These are phyloP conservation scores for Eledona agricola DNA, from an alignment of 2,888 invertebrate species.

Conservation along the genomic window DNA sequence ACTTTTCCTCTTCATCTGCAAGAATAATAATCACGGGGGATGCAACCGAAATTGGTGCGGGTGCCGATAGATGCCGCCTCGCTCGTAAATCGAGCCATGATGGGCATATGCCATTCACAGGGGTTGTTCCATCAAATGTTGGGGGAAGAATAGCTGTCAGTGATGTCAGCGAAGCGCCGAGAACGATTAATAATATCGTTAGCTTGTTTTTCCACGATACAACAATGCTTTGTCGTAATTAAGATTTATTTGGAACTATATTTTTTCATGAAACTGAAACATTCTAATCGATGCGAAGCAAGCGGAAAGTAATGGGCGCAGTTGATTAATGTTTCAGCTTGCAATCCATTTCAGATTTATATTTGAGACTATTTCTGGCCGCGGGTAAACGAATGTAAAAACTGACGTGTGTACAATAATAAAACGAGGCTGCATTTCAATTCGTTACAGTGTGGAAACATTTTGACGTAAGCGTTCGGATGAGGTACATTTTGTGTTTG, in stretches of 20 bases:
- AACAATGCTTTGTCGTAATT: slow-evolving; percentile 32
- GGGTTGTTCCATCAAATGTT: slow-evolving; percentile 28
- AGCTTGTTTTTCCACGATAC: slow-evolving; percentile 35
- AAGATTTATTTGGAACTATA: slow-evolving; percentile 33
- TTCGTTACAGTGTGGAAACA: no score
- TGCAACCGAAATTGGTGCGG: no score
- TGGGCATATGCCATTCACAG: slow-evolving; percentile 42
- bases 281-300: slow-evolving; percentile 17
- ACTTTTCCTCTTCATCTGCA: no score
- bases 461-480: no score
- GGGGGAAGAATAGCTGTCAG: slow-evolving; percentile 38
- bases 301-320: slow-evolving; percentile 14
- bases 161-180: slow-evolving; percentile 14
- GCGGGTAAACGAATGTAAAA: no score
- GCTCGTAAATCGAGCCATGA: slow-evolving; percentile 36
- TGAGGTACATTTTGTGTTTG: no score
- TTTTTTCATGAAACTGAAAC: slow-evolving; percentile 19
- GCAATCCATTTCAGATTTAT: slow-evolving; percentile 1
- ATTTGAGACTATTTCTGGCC: no score
- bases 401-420: no score
- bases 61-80: no score
- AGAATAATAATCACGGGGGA: no score
- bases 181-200: slow-evolving; percentile 35
- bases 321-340: slow-evolving; percentile 19
- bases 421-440: no score